Base-by-base conservation (phyloP, 2,797 vertebrate species). In the Kryptopterus vitreolus region DNA sequence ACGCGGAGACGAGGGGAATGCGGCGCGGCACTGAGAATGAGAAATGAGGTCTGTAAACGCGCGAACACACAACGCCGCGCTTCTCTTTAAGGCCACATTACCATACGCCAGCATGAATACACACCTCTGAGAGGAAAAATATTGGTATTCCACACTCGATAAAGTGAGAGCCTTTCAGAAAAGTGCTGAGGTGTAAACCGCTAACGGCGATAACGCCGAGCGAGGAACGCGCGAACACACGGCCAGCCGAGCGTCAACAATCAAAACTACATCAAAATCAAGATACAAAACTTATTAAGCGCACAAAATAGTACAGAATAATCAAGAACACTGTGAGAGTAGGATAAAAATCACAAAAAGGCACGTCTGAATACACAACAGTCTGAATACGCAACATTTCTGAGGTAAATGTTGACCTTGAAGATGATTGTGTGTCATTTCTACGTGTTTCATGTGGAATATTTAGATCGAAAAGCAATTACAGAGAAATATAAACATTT, bases 1-100 rank as follows among this genome's bases (percentile, higher is more conserved):
- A 79, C 79, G 72, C 16, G 55, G 80, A 86, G 88, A 92, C 90
- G 92, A 90, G 87, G 76, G 86, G 86, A 90, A 90, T 88, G 87
- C 82, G 48, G 72, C 72, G 22, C n/a, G n/a, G 55, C 57, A 48
- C n/a, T 75, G 79, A 68, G 63, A 77, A 55, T 68, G 71, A 75
- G 24, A 70, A 48, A 77, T 75, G 24, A 52, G 62, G 53, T 24
- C 53, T 13, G 72, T 71, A 69, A 22, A 26, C 31, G 35, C 33
- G 33, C 10, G 13, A 33, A 75, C 10, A 13, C 65, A 74, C 71
- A 73, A 73, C 6, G 61, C 43, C 9, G 26, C 22, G 71, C 55
- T 73, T 72, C 68, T 62, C 58, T 50, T 62, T 20, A 33, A 50
- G 66, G 20, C 43, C 77, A 79, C 35, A 71, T 61, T 79, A 61